Conservation (phyloP, 2,113 vertebrate species). For the Falco punctatus region DNA sequence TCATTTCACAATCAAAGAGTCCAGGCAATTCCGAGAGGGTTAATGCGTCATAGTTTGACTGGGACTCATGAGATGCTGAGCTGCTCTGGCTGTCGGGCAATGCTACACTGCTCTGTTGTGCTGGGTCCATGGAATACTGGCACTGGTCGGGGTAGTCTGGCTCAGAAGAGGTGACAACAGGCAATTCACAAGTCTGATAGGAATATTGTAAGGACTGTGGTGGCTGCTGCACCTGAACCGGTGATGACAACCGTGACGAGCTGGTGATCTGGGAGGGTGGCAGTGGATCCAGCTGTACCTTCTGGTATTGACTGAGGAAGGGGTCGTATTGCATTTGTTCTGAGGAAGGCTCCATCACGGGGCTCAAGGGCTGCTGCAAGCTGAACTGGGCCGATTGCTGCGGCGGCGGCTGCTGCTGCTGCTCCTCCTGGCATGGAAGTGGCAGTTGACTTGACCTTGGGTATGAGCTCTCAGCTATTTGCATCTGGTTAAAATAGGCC, state of each 20-base stretch:
- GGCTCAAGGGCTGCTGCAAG: slow-evolving; percentile 79
- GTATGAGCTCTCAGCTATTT: slow-evolving; percentile 90
- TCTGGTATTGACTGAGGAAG: slow-evolving; percentile 77
- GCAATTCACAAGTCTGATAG: slow-evolving; percentile 79
- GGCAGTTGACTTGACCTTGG: slow-evolving; percentile 72
- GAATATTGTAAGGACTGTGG: slow-evolving; percentile 74
- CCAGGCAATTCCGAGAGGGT: slow-evolving; percentile 81
- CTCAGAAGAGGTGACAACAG: slow-evolving; percentile 49
- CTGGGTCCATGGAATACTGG: slow-evolving; percentile 78
- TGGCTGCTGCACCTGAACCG: slow-evolving; percentile 56
- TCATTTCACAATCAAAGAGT: slow-evolving; percentile 95
- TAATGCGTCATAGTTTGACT: slow-evolving; percentile 75
- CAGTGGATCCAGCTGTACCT: slow-evolving; percentile 79
- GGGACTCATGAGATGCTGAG: slow-evolving; percentile 43
- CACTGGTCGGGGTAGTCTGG: slow-evolving; percentile 77
- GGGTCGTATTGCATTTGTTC: slow-evolving; percentile 78
- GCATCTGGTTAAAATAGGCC: slow-evolving; percentile 98
- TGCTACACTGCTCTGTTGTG: slow-evolving; percentile 15
- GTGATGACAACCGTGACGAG: slow-evolving; percentile 56
- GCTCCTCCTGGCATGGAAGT: slow-evolving; percentile 67
- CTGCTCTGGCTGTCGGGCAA: slow-evolving; percentile 45
- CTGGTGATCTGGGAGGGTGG: slow-evolving; percentile 67
- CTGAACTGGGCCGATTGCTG: slow-evolving; percentile 60
- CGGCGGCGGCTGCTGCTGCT: slow-evolving; percentile 27
- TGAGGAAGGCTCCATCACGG: slow-evolving; percentile 77